Conservation (phyloP, 2,113 vertebrate species). For the Macaca mulatta region DNA sequence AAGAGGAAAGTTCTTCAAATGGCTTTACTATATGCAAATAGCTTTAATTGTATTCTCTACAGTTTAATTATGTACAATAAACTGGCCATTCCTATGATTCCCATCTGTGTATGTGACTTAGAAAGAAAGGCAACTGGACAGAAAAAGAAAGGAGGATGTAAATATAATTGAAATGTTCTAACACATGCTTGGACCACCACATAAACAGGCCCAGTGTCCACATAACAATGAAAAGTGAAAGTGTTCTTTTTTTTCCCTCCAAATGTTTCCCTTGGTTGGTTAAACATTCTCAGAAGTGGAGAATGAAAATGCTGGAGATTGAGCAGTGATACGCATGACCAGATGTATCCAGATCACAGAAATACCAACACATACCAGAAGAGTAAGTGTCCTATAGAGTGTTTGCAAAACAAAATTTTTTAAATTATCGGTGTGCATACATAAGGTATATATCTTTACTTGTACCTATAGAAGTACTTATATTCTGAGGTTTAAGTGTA, state of each 20-base stretch:
- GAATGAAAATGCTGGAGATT: neutral
- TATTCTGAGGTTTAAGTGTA: neutral
- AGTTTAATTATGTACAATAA: neutral
- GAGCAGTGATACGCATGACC: neutral
- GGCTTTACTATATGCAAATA: conserved; percentile 2
- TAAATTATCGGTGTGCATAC: neutral
- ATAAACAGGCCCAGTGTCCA: neutral
- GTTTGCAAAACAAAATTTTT: neutral
- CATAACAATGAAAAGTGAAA: conserved; percentile 36
- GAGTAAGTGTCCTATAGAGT: neutral
- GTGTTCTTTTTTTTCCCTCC: neutral
- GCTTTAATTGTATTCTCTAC: neutral
- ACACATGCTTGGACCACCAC: neutral
- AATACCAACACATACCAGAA: neutral
- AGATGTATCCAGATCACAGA: neutral
- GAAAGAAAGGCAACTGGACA: neutral
- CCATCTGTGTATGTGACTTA: neutral
- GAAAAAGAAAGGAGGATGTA: neutral
- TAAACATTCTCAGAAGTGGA: neutral
- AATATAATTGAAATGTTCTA: neutral
- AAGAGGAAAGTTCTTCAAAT: conserved; percentile 49
- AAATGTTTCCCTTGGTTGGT: neutral
- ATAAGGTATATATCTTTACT: neutral
- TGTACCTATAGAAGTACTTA: neutral
- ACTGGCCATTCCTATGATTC: neutral